Base-by-base conservation (phyloP, 2,797 vertebrate genomes). In the Mallotus villosus region DNA sequence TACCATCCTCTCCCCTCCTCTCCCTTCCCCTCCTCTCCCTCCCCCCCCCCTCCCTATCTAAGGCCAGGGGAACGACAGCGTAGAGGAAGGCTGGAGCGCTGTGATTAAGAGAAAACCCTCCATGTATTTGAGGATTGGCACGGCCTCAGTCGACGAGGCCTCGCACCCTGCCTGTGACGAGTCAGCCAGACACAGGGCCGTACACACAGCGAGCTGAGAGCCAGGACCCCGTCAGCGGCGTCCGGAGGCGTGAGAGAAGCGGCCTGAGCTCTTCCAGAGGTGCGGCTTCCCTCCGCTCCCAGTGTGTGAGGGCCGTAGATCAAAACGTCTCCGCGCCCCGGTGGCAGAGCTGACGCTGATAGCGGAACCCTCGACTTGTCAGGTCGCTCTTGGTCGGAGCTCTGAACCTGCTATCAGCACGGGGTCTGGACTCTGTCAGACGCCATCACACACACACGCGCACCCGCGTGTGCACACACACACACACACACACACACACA, bases 331-430 rank as follows among this genome's bases (percentile, higher is more conserved):
- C 62, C 82, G 77, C 78, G 69, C 82, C 64, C 34, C 8, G 4
- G 72, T 75, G 89, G 91, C 88, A 89, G 86, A 82, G 78, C 84
- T 89, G 90, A 86, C 82, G 78, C 84, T 90, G 90, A 91, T 86
- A 89, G 84, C 80, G 83, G 83, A 77, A 79, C 87, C 87, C 87
- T 92, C 88, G 85, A 86, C 83, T 78, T 85, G 88, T 88, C 90
- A 86, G 80, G 63, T 84, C 76, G 58, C 78, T 86, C 84, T 80
- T 70, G 69, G 78, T 85, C 76, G 49, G 25, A 73, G 77, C 84
- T 92, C 87, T 88, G 87, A 91, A 86, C 78, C 59, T 70, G 67
- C 82, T 87, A 83, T 92, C 89, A 83, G 82, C 67, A 70, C 75
- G 1, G 70, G 71, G 67, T 62, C 91, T 93, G 91, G 83, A 75